Base-by-base conservation (phyloP, 1,140 invertebrate genomes). In the Zaprionus vittiger region DNA sequence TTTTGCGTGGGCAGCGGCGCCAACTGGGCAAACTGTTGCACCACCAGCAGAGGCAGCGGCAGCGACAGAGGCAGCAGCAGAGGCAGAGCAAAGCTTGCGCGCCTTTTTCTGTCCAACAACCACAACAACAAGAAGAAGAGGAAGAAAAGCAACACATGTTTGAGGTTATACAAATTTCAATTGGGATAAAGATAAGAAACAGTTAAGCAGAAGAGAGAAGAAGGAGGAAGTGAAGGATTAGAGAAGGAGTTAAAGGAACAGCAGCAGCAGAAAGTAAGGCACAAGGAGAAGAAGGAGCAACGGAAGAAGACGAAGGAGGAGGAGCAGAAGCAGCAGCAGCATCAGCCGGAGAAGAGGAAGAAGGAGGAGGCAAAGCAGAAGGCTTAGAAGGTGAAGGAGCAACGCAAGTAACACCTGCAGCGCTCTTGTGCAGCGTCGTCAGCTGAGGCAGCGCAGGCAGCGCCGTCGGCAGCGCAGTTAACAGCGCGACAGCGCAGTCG, bases 171-270 rank as follows among this genome's bases (percentile, higher is more conserved):
- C 28, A 60, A 71, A 71, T 71, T 76, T 65, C 73, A 71, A 71
- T 71, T 71, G 65, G 57, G 47, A 61, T 76, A 41, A 52, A 76
- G 68, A 76, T 72, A 72, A 76, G 61, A 76, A 65, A 75, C 73
- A 72, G 62, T 76, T 66, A 71, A 37, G 12, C 73, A 67, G 67
- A 65, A 72, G 9, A 34, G 49, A 59, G 59, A 52, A 60, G 12
- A 22, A 49, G 12, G 28, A 55, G 17, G 5, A 60, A 44, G 41
- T 37, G 4, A 52, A 41, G 3, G 17, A 63, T 15, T 52, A 22
- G 54, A 26, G 9, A 31, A 70, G 31, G 31, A 34, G 31, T 9
- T 34, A 11, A 34, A 34, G 31, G 9, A 11, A 9, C 31, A 31
- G 28, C 28, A 2, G 28, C 28, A 31, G 28, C 9, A 31, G 28